Evolutionary conservation across 2,888 invertebrate species (phyloP), one percentile per base, ranked within the genome.

Genomic region (Ichneumon xanthorius): DNA sequence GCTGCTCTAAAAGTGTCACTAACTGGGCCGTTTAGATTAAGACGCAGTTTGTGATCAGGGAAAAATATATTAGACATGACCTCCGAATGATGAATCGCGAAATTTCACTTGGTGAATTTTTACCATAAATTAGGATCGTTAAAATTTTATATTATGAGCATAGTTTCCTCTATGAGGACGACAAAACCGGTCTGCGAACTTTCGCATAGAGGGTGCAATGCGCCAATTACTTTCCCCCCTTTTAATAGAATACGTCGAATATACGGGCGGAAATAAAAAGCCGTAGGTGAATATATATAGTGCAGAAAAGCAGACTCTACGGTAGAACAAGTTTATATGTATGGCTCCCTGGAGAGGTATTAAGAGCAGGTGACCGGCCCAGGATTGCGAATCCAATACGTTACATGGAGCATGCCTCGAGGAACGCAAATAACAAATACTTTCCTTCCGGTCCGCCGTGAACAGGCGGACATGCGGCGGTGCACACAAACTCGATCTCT

Each of bases 361-460:
- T 70, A 70, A 70, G 50, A 70, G 50, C 70, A 70, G 70, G 70
- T 70, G 70, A 70, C 70, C 50, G 70, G 70, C 1, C 70, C 48
- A 53, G 48, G 70, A 48, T 70, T 70, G 70, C 70, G 70, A 70
- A 70, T 70, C 70, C 70, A 70, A 70, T 70, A 70, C 70, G 70
- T 70, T 70, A 70, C 70, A 30, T n/a, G 70, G 50, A 48, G 22
- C 70, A 30, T 48, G 70, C 70, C 70, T 48, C 22, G 48, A 70
- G 70, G 70, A 70, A 70, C 50, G 70, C 70, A 53, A 70, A 70
- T 70, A 70, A 70, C 70, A 70, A 70, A 70, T 70, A 70, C 70
- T 70, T 70, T 70, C 26, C 30, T 50, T 70, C 70, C 70, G 70
- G 70, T 70, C 16, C 48, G n/a, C 70, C 50, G 70, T 48, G 30